phyloP scores from a whole-genome alignment of 2,797 vertebrate species.

The Halcyon smyrnensis region DNA sequence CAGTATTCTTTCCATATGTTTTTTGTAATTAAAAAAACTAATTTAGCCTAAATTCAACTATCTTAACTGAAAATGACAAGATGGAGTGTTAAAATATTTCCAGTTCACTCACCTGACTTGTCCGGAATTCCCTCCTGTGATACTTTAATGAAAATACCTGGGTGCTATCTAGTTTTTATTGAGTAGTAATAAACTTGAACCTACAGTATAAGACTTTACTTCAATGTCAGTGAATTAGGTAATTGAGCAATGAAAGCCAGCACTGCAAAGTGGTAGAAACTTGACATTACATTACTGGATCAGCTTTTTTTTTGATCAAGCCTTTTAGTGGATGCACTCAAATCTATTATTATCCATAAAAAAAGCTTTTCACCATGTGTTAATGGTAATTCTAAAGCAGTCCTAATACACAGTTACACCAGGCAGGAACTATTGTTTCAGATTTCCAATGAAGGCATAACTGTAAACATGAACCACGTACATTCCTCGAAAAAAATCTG shows the following conservation, averaged over 20 bases:
- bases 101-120: neutral
- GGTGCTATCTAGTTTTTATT: neutral
- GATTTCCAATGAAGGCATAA: neutral
- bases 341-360: neutral
- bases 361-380: neutral
- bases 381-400: neutral
- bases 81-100: neutral
- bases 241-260: neutral
- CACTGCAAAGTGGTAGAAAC: neutral
- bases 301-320: neutral
- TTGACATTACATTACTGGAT: neutral
- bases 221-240: neutral
- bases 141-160: neutral
- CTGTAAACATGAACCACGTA: neutral
- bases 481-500: neutral
- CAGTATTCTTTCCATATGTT: neutral
- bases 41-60: neutral
- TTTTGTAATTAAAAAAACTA: neutral
- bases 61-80: neutral
- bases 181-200: neutral
- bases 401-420: neutral
- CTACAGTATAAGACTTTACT: neutral
- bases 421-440: neutral
- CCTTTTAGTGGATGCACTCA: neutral
- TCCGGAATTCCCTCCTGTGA: neutral